These are phyloP conservation scores for Nilaparvata lugens DNA, from an alignment of 1,140 invertebrate genomes.

Conservation along the genomic window DNA sequence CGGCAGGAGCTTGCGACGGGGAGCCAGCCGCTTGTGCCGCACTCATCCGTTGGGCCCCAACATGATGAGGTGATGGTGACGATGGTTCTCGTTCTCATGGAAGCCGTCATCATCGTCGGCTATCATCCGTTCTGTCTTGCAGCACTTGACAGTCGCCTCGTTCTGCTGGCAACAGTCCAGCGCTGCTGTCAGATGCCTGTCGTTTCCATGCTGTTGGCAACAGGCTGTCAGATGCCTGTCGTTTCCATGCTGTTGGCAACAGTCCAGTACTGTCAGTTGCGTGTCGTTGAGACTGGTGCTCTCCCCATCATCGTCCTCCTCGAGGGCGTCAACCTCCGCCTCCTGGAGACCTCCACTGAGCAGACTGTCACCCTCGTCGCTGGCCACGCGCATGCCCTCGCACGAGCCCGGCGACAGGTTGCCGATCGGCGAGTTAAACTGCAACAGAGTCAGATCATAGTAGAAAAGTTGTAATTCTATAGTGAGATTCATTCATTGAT, in stretches of 20 bases:
- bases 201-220: too few relatives aligned
- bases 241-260: neutral
- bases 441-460: too few relatives aligned
- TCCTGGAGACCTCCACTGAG: conserved; percentile 15
- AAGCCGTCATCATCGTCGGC: conserved; percentile 10
- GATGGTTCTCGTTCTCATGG: conserved; percentile 9
- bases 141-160: too few relatives aligned
- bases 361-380: conserved; percentile 21
- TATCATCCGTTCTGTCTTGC: too few relatives aligned
- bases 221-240: neutral
- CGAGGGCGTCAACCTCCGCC: conserved; percentile 1
- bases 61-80: neutral
- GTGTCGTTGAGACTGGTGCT: conserved; percentile 12
- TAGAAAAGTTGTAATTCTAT: too few relatives aligned
- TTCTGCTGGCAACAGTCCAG: too few relatives aligned
- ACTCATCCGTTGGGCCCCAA: conserved; percentile 16
- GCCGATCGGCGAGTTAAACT: neutral
- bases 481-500: too few relatives aligned
- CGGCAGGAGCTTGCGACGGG: too few relatives aligned
- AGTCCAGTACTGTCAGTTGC: conserved; percentile 6
- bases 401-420: conserved; percentile 9
- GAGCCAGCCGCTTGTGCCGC: too few relatives aligned
- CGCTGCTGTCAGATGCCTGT: too few relatives aligned
- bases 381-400: conserved; percentile 7
- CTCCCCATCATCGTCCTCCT: neutral